Evolutionary conservation across 2,113 vertebrate genomes (phyloP).

Genomic region (Anser brachyrhynchus): DNA sequence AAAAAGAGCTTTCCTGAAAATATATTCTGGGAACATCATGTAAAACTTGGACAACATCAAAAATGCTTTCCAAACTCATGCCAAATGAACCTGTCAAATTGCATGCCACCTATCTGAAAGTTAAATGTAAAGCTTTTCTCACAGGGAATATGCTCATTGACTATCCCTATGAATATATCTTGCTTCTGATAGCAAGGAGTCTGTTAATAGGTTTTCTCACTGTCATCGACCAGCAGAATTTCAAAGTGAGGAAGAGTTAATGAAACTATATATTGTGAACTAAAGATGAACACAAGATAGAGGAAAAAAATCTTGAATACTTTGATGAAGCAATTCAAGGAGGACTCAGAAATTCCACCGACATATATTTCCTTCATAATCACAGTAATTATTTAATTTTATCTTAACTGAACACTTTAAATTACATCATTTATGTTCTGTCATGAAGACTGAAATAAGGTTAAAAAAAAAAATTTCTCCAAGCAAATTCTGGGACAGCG

Average conservation of each 20-base stretch:
- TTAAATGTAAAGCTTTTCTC: slow-evolving; percentile 25
- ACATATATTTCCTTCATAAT: not conserved
- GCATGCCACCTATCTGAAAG: not conserved
- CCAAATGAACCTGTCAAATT: slow-evolving; percentile 21
- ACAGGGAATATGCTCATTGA: not conserved
- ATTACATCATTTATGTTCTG: not conserved
- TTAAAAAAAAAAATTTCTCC: no score
- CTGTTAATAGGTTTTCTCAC: slow-evolving; percentile 36
- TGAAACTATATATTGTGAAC: not conserved
- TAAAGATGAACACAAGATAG: not conserved
- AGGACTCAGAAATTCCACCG: not conserved
- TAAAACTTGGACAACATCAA: not conserved
- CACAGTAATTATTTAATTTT: not conserved
- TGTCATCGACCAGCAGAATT: not conserved
- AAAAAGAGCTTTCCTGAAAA: not conserved
- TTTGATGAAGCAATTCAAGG: not conserved
- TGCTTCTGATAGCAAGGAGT: not conserved
- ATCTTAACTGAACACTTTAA: not conserved
- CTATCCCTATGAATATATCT: not conserved
- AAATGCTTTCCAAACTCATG: not conserved
- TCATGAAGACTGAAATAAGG: not conserved
- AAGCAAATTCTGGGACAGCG: rapidly evolving
- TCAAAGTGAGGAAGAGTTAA: not conserved
- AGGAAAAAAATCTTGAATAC: not conserved
- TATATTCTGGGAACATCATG: not conserved